Base-by-base conservation (phyloP, 1,140 invertebrate species). In the Orussus abietinus region DNA sequence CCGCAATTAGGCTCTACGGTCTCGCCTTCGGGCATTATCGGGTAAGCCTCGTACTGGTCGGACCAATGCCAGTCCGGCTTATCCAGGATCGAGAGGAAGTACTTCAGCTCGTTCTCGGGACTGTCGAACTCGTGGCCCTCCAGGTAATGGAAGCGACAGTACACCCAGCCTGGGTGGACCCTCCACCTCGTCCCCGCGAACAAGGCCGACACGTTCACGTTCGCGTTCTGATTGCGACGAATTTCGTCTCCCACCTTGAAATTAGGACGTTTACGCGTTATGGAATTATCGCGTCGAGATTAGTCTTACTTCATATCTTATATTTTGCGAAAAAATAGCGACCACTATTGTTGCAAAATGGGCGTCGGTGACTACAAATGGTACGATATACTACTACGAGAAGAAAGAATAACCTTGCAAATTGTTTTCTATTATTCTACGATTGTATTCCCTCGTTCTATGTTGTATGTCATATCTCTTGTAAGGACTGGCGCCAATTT, bases 91-190 rank as follows among this genome's bases (percentile, higher is more conserved):
- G 68, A 62, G 26, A 93, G 64, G 60, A 93, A 93, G 50, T 89
- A 82, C 7, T 79, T 68, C 5, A 92, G 52, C 59, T 89, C 86
- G 1, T 80, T 77, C 67, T 92, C 88, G 2, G 84, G 76, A 10
- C 70, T 81, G 6, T 78, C 61, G 48, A 86, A 87, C 44, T 83
- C 78, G 47, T 86, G 82, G 0, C 80, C 80, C 62, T 86, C 82
- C 32, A 85, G 67, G 58, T 90, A 88, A 59, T 90, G 87, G 66
- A 88, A 92, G 51, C 89, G 86, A 66, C 90, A 92, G 58, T 92
- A 93, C 0, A 85, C 80, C 90, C 91, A 95, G 52, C 89, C 82
- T 0, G 90, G 90, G 75, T 95, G 89, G 11, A 95, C 77, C 59
- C 83, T 83, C 84, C 90, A 95, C 58, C 85, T 84, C 15, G 77